Evolutionary conservation across 2,888 invertebrate species (phyloP).

Genomic region (Andrena fulva): DNA sequence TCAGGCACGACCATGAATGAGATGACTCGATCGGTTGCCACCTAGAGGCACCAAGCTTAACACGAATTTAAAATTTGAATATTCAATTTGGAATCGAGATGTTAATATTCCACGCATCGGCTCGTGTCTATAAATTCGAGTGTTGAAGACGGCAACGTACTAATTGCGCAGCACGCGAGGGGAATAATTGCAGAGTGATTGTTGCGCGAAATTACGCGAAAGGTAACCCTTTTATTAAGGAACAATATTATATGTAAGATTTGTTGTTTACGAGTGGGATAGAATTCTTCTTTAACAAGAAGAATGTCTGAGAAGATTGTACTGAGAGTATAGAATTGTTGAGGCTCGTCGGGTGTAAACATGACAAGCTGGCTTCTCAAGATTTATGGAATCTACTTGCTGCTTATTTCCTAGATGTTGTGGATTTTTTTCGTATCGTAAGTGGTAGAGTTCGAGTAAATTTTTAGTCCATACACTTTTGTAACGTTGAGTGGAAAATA

Average conservation of each 20-base stretch:
- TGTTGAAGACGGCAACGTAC: not conserved
- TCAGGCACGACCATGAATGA: slow-evolving; percentile 10
- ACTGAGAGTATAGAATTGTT: not conserved
- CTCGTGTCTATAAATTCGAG: not conserved
- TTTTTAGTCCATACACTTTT: not conserved
- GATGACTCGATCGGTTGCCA: slow-evolving; percentile 13
- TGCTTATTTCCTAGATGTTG: not conserved
- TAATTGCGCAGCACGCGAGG: slow-evolving; percentile 24
- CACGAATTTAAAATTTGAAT: not conserved
- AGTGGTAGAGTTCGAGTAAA: not conserved
- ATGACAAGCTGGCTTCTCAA: not conserved
- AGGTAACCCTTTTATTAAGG: slow-evolving; percentile 30
- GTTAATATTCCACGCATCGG: not conserved
- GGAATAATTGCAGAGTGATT: slow-evolving; percentile 20
- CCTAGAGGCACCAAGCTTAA: not conserved
- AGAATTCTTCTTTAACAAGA: not conserved
- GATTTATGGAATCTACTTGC: not conserved
- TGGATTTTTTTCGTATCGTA: too few relatives aligned
- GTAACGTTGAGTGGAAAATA: not conserved
- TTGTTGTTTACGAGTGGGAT: slow-evolving; percentile 3
- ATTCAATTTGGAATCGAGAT: not conserved
- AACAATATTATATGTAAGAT: not conserved
- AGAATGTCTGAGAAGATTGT: not conserved
- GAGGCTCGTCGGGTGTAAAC: not conserved
- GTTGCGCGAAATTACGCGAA: slow-evolving; percentile 27